phyloP scores from a whole-genome alignment of 2,797 vertebrate species.

The Esox lucius region DNA sequence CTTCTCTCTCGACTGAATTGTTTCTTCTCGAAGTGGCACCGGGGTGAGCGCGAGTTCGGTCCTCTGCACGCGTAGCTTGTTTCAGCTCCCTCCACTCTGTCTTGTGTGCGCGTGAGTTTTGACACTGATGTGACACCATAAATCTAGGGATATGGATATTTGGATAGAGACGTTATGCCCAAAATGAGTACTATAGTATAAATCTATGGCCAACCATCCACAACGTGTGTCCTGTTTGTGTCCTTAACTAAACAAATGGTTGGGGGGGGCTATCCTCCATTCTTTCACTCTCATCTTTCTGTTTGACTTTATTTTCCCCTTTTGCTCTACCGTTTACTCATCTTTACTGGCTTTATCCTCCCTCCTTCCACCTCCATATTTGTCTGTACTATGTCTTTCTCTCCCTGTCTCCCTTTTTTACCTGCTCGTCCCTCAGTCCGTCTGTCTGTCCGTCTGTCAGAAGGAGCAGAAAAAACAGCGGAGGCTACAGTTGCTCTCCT shows the following conservation, averaged over 20 bases:
- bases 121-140: too few relatives aligned
- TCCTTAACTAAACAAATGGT: background rate
- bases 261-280: background rate
- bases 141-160: background rate
- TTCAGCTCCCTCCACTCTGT: too few relatives aligned
- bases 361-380: conserved; percentile 11
- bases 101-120: too few relatives aligned
- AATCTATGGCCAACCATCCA: background rate
- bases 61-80: too few relatives aligned
- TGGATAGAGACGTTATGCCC: background rate
- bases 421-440: background rate
- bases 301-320: background rate
- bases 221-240: conserved; percentile 12
- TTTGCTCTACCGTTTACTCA: background rate
- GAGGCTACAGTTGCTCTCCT: conserved; percentile 82
- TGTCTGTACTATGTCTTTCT: conserved; percentile 32
- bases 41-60: too few relatives aligned
- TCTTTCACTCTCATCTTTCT: too few relatives aligned
- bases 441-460: conserved; percentile 46
- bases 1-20: too few relatives aligned
- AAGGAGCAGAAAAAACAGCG: conserved; percentile 76
- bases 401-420: conserved; percentile 10
- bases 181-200: background rate
- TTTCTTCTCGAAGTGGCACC: too few relatives aligned
- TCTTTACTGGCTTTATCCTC: background rate